These are phyloP conservation scores for Brachirus orientalis DNA, from an alignment of 2,113 vertebrate species.

Conservation along the genomic window DNA sequence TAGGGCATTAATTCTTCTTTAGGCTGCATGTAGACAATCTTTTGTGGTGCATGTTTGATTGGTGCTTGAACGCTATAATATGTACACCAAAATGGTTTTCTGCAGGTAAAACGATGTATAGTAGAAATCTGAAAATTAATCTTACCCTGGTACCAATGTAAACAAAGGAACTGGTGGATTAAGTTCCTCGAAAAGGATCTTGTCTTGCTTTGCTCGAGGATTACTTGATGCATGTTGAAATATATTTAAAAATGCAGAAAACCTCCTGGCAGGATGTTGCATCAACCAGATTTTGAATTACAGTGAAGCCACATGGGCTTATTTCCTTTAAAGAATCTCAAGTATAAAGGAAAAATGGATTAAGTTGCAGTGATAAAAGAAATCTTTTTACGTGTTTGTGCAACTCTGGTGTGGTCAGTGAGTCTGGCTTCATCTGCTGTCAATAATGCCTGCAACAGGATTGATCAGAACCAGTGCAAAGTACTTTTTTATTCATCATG, in stretches of 20 bases:
- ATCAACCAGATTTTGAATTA: not conserved
- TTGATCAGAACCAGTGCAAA: not conserved
- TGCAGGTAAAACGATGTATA: too few species aligned
- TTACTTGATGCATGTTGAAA: not conserved
- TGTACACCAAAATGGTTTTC: too few species aligned
- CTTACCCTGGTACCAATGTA: not conserved
- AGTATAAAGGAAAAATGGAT: too few species aligned
- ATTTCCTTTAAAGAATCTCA: not conserved
- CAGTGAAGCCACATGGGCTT: not conserved
- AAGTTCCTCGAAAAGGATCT: too few species aligned
- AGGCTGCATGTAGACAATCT: too few species aligned
- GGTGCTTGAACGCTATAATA: too few species aligned
- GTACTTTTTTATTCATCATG: not conserved
- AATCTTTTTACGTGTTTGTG: not conserved
- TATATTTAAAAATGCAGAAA: not conserved
- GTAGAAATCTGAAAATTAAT: not conserved
- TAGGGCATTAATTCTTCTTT: too few species aligned
- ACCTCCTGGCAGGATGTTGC: not conserved
- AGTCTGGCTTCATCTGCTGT: too few species aligned
- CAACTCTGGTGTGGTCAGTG: not conserved
- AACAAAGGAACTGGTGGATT: not conserved
- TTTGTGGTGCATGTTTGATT: too few species aligned
- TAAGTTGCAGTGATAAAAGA: not conserved
- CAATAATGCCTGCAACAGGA: not conserved
- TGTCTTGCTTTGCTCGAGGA: not conserved